Base-by-base conservation (phyloP, 2,888 invertebrate species). In the Suillia variegata region DNA sequence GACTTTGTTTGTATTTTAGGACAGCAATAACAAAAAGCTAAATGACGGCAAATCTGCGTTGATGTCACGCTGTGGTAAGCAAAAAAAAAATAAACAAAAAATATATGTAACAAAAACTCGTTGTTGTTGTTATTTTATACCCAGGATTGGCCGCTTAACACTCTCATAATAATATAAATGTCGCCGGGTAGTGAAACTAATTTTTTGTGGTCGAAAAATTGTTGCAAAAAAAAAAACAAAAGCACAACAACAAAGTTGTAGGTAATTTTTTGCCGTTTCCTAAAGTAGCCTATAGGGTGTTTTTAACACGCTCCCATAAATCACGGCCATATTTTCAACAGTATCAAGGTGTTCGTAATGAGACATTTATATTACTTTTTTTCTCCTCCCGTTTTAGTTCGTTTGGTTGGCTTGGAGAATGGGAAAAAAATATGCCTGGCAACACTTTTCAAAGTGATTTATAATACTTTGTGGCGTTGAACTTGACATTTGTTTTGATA, bases 61-160 rank as follows among this genome's bases (percentile, higher is more conserved):
- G n/a, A n/a, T n/a, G n/a, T n/a, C n/a, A n/a, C n/a, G n/a, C n/a
- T n/a, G n/a, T n/a, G n/a, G n/a, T n/a, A 26, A 26, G 42, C 5
- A 58, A 61, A 56, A 45, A 17, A 45, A 18, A 18, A 5, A 45
- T 13, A 45, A 5, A 45, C 45, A 45, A 3, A 17, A 17, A 20
- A 17, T 18, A n/a, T n/a, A 38, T 38, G n/a, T 26, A 38, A n/a
- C n/a, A 13, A 38, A 4, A 38, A 38, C 38, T 38, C n/a, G n/a
- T 38, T 38, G 38, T 13, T 38, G 26, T 26, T 26, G 5, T 6
- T 26, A 26, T 26, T 26, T 26, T 26, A n/a, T n/a, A n/a, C n/a
- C n/a, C n/a, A n/a, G n/a, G 26, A 26, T 26, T 26, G 26, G 26
- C 12, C n/a, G 38, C 10, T 38, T 13, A 38, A 38, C 38, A 38